Conservation (phyloP, 53 echinoderm and acorn worm genomes). For the Paelopatides confundens region DNA sequence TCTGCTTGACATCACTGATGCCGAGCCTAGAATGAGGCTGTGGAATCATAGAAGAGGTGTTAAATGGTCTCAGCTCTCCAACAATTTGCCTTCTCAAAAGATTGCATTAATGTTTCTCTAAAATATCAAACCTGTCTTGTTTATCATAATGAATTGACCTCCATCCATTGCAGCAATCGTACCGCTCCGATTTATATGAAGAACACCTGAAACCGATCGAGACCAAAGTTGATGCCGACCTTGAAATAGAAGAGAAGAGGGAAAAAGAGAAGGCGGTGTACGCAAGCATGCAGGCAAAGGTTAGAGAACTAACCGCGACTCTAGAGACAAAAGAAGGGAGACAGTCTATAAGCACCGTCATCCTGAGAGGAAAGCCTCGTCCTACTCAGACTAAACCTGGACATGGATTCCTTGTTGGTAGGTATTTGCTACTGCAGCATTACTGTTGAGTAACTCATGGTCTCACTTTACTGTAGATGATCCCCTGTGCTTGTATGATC, state of each 20-base stretch:
- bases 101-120: too few species aligned
- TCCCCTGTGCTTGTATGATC: too few species aligned
- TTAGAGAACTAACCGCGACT: background rate
- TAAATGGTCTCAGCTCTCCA: too few species aligned
- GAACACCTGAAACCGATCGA: background rate
- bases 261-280: background rate
- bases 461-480: too few species aligned
- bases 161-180: background rate
- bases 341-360: background rate
- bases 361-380: background rate
- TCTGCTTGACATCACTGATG: too few species aligned
- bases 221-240: background rate
- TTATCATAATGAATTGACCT: too few species aligned
- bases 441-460: too few species aligned
- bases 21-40: too few species aligned
- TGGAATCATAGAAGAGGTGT: too few species aligned
- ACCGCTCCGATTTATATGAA: background rate
- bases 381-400: slow-evolving; percentile 2
- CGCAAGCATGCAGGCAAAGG: background rate
- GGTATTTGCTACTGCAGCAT: background rate
- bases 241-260: background rate
- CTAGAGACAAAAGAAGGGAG: background rate
- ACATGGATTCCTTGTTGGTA: background rate
- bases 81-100: too few species aligned
- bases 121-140: background rate